Conservation (phyloP, 2,888 invertebrate species). For the Pachydiplax longipennis region DNA sequence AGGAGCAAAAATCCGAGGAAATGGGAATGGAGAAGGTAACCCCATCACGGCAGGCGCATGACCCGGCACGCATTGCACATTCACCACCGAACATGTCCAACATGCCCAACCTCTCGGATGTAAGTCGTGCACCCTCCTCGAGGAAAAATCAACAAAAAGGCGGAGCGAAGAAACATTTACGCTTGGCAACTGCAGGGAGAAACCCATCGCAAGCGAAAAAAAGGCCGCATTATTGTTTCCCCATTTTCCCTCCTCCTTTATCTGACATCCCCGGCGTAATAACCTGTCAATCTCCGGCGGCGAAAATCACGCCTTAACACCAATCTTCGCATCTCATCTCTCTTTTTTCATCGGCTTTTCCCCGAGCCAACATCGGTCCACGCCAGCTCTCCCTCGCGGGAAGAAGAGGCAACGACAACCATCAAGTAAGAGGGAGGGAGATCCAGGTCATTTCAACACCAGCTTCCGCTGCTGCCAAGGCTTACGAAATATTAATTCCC, state of each 20-base stretch:
- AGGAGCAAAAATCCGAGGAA: too few relatives aligned
- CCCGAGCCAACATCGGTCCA: neutral
- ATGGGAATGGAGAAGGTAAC: too few relatives aligned
- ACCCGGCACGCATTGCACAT: neutral
- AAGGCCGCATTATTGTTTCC: neutral
- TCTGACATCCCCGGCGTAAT: neutral
- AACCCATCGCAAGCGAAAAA: neutral
- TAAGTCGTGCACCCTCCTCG: neutral
- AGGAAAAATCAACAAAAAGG: neutral
- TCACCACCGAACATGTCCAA: neutral
- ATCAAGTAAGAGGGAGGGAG: neutral
- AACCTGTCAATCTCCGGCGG: neutral
- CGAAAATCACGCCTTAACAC: neutral
- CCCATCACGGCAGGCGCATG: neutral
- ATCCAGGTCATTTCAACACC: constrained; percentile 39
- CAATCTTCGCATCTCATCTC: constrained; percentile 6
- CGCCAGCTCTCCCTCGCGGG: neutral
- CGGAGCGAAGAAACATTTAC: neutral
- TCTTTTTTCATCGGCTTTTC: neutral
- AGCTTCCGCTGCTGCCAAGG: constrained; percentile 28
- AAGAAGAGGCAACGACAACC: neutral
- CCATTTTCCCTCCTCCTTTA: neutral
- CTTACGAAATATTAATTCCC: constrained; percentile 7
- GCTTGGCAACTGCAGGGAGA: too few relatives aligned
- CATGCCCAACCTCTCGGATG: neutral